These are phyloP conservation scores for Apistogramma diplotaenia DNA, from an alignment of 2,113 vertebrate genomes.

Conservation along the genomic window DNA sequence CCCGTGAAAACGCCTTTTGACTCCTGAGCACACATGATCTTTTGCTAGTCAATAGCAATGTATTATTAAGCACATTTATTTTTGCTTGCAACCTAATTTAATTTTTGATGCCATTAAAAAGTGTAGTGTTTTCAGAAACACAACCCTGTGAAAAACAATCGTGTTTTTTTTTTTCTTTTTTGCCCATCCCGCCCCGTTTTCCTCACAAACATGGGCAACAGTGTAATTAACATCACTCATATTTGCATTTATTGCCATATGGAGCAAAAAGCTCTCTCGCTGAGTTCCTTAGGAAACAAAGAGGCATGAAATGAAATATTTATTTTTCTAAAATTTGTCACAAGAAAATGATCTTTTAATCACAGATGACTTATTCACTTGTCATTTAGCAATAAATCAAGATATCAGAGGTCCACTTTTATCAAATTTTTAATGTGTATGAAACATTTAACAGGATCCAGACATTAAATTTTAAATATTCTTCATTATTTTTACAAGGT, in stretches of 20 bases:
- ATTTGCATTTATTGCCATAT: constrained; percentile 10
- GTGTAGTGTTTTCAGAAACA: background rate
- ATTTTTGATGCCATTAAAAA: background rate
- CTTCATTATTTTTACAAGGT: constrained; percentile 19
- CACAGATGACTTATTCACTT: background rate
- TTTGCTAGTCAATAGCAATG: constrained; percentile 20
- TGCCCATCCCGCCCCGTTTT: background rate
- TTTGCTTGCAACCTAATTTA: background rate
- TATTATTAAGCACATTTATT: constrained; percentile 25
- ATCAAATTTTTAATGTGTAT: constrained; percentile 1
- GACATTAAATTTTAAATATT: constrained; percentile 2
- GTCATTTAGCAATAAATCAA: constrained; percentile 13
- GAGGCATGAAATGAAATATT: background rate
- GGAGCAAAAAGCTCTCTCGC: background rate
- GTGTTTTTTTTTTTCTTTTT: background rate
- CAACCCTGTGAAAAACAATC: background rate
- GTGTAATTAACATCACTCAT: background rate
- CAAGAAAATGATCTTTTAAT: background rate
- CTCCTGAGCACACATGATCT: background rate
- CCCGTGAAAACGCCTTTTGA: constrained; percentile 24
- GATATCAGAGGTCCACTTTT: background rate
- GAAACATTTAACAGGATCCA: background rate
- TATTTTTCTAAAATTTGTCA: background rate
- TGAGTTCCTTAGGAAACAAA: background rate
- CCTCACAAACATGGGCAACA: background rate